phyloP scores from a whole-genome alignment of 1,140 invertebrate genomes.

The Rhyacophila brunnea region DNA sequence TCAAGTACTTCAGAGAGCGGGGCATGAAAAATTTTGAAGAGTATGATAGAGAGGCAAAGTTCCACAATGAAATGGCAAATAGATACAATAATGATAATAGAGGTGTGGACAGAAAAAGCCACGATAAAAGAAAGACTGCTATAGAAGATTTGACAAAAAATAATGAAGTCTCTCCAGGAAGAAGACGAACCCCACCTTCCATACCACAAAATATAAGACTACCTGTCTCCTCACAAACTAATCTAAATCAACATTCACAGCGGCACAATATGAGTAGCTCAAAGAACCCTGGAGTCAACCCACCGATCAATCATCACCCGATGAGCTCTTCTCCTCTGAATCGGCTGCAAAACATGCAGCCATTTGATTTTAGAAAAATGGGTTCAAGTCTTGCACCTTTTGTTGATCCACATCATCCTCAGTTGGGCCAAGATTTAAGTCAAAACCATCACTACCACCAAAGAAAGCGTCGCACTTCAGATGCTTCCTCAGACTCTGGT shows the following conservation, averaged over 20 bases:
- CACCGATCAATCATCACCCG: conserved; percentile 46
- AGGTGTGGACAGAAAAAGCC: conserved; percentile 4
- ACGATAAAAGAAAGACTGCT: conserved; percentile 17
- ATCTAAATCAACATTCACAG: not conserved
- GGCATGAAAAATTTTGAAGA: conserved; percentile 30
- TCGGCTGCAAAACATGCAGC: conserved; percentile 91
- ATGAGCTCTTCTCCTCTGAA: conserved; percentile 70
- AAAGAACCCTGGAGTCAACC: conserved; percentile 46
- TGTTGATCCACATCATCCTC: conserved; percentile 40
- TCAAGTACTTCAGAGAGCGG: conserved; percentile 52
- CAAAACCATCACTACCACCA: conserved; percentile 41
- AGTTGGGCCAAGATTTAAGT: conserved; percentile 43
- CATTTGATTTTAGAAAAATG: conserved; percentile 87
- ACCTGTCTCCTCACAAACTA: conserved; percentile 8
- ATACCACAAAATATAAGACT: conserved; percentile 2
- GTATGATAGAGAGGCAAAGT: conserved; percentile 17
- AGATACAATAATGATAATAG: not conserved
- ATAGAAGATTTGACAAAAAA: conserved; percentile 7
- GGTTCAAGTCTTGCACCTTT: conserved; percentile 50
- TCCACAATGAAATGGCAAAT: not conserved
- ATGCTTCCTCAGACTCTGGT: conserved; percentile 49
- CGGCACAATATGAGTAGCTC: conserved; percentile 17
- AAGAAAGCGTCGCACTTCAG: conserved; percentile 50
- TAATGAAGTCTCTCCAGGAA: conserved; percentile 4
- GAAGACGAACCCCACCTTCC: conserved; percentile 14